A percentile compares a stretch with the other conserved stretches of the same genome.
Evolutionary conservation across 2,888 invertebrate genomes (phyloP).

Genomic region (Synergus itoensis): DNA sequence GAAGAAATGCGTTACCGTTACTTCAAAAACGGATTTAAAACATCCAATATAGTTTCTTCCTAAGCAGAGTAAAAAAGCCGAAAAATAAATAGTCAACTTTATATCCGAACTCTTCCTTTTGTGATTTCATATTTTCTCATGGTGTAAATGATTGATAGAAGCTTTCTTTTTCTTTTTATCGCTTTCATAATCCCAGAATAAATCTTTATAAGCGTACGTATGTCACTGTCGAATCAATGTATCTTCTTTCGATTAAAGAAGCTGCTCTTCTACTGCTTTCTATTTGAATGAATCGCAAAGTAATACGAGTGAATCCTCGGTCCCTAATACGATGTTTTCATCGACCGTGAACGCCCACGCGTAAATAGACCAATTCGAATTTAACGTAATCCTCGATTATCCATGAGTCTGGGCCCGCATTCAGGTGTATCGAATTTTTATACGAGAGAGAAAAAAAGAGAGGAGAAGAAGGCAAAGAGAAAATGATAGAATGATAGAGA

Average conservation of each 20-base stretch:
- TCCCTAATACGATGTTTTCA: conserved; percentile 30
- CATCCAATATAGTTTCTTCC: not conserved
- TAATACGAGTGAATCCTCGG: conserved; percentile 17
- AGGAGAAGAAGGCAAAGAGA: conserved; percentile 44
- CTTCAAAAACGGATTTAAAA: not conserved
- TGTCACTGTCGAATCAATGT: conserved; percentile 15
- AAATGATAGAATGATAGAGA: conserved; percentile 41
- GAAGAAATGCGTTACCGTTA: not conserved
- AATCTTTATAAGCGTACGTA: conserved; percentile 28
- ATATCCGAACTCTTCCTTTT: not conserved
- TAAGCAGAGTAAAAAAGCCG: not conserved
- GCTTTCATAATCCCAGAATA: conserved; percentile 11
- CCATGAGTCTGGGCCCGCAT: conserved; percentile 20
- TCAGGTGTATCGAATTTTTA: conserved; percentile 40
- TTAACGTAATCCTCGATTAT: conserved; percentile 40
- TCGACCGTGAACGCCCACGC: conserved; percentile 34
- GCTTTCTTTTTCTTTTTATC: not conserved
- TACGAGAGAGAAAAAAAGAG: conserved; percentile 41
- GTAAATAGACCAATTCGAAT: conserved; percentile 37
- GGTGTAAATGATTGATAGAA: conserved; percentile 5
- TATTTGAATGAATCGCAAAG: conserved; percentile 29
- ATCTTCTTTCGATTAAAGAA: conserved; percentile 24
- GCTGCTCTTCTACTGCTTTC: conserved; percentile 33
- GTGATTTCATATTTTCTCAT: conserved; percentile 21
- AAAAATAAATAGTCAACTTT: not conserved